Conservation (phyloP, 2,113 vertebrate genomes). For the Triplophysa dalaica region DNA sequence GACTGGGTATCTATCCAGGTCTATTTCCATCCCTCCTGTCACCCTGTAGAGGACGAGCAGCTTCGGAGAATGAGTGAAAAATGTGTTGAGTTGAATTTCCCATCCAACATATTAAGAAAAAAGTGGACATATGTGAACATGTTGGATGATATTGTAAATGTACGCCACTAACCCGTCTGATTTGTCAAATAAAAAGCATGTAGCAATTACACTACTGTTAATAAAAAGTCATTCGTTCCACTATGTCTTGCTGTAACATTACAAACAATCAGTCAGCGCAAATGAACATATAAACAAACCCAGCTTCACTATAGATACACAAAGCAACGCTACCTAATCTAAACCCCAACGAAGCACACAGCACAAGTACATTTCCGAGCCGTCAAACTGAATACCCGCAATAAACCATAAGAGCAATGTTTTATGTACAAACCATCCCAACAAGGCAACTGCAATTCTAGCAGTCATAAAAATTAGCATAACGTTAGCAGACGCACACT, state of each 20-base stretch:
- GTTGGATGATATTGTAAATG: too few relatives aligned
- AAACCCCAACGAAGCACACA: slow-evolving; percentile 13
- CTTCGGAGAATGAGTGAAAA: too few relatives aligned
- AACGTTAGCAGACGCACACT: neutral
- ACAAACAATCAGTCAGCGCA: slow-evolving; percentile 40
- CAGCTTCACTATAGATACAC: slow-evolving; percentile 34
- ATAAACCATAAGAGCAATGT: neutral
- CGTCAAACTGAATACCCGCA: slow-evolving; percentile 5
- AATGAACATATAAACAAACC: slow-evolving; percentile 38
- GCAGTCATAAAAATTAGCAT: neutral
- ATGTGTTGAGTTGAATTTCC: too few relatives aligned
- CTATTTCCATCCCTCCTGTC: too few relatives aligned
- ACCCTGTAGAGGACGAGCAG: too few relatives aligned
- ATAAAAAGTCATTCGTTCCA: neutral
- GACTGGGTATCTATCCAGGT: too few relatives aligned
- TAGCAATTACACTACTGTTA: slow-evolving; percentile 8
- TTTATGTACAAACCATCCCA: neutral
- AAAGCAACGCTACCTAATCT: slow-evolving; percentile 35
- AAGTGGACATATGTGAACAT: too few relatives aligned
- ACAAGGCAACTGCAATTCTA: neutral
- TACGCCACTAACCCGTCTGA: neutral
- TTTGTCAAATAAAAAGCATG: neutral
- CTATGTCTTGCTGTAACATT: slow-evolving; percentile 3
- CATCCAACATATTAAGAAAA: too few relatives aligned
- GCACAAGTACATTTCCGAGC: slow-evolving; percentile 21